These are phyloP conservation scores for Reinhardtius hippoglossoides DNA, from an alignment of 2,113 vertebrate genomes.

Conservation along the genomic window DNA sequence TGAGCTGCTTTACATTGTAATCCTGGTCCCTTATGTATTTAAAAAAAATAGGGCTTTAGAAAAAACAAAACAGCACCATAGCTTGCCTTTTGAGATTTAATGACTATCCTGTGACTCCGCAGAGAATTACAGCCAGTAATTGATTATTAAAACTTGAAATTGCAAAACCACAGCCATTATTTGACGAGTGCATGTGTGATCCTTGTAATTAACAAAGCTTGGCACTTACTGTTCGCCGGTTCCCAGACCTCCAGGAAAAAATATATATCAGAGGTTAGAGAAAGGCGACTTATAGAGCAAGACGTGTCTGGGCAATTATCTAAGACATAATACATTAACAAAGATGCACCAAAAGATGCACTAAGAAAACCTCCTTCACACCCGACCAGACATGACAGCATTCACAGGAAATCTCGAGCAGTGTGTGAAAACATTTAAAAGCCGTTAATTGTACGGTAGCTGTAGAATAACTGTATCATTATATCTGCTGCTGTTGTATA, in stretches of 20 bases:
- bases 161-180: slow-evolving; percentile 96
- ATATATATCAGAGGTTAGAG: slow-evolving; percentile 84
- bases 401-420: not conserved
- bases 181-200: slow-evolving; percentile 96
- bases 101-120: slow-evolving; percentile 96
- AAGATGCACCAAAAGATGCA: slow-evolving; percentile 46
- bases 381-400: not conserved
- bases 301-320: slow-evolving; percentile 79
- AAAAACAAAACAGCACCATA: slow-evolving; percentile 81
- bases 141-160: slow-evolving; percentile 99
- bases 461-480: not conserved
- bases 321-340: slow-evolving; percentile 75
- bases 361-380: slow-evolving; percentile 34
- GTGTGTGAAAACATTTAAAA: slow-evolving; percentile 9
- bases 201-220: slow-evolving; percentile 98
- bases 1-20: slow-evolving; percentile 89
- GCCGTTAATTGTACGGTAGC: slow-evolving; percentile 52
- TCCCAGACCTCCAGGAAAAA: slow-evolving; percentile 76
- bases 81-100: slow-evolving; percentile 97
- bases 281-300: slow-evolving; percentile 70
- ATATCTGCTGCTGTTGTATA: not conserved
- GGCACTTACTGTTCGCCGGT: slow-evolving; percentile 89
- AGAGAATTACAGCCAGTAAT: slow-evolving; percentile 97
- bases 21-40: slow-evolving; percentile 92
- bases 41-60: slow-evolving; percentile 87